A percentile compares a stretch with the other conserved stretches of the same genome.
These are phyloP conservation scores for Sinosuthora webbiana DNA, from an alignment of 2,113 vertebrate genomes.

Conservation along the genomic window DNA sequence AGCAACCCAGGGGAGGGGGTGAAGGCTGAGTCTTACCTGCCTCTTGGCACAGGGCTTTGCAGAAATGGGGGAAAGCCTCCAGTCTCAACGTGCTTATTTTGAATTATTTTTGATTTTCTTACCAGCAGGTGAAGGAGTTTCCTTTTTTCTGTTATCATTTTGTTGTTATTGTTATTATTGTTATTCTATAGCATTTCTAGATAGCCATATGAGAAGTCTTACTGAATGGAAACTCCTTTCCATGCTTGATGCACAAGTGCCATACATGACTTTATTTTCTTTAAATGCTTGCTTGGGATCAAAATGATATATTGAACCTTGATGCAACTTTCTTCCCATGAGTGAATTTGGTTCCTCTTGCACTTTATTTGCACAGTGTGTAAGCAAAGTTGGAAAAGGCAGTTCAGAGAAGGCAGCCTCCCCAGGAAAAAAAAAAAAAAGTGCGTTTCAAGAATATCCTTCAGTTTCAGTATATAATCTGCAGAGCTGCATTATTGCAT, in stretches of 20 bases:
- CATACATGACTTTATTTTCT: background rate
- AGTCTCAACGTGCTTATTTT: background rate
- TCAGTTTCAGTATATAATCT: background rate
- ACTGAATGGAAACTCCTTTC: background rate
- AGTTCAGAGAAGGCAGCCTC: background rate
- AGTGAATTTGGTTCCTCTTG: background rate
- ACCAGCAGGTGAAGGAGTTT: background rate
- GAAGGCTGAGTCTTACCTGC: background rate
- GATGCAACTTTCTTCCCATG: background rate
- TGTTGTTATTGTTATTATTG: background rate
- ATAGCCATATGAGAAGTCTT: background rate
- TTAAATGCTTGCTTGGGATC: background rate
- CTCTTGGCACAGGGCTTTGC: background rate
- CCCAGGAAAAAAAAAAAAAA: background rate
- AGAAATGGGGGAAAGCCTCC: background rate
- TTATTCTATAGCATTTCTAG: background rate
- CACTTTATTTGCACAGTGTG: background rate
- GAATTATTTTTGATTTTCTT: background rate
- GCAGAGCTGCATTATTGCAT: background rate
- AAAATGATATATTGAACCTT: background rate
- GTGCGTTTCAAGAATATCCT: background rate
- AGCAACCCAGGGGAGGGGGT: fast-evolving
- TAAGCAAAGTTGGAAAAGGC: background rate
- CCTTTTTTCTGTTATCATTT: background rate
- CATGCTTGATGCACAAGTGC: background rate